Conservation (phyloP, 2,888 invertebrate species). For the Melanophora roralis region DNA sequence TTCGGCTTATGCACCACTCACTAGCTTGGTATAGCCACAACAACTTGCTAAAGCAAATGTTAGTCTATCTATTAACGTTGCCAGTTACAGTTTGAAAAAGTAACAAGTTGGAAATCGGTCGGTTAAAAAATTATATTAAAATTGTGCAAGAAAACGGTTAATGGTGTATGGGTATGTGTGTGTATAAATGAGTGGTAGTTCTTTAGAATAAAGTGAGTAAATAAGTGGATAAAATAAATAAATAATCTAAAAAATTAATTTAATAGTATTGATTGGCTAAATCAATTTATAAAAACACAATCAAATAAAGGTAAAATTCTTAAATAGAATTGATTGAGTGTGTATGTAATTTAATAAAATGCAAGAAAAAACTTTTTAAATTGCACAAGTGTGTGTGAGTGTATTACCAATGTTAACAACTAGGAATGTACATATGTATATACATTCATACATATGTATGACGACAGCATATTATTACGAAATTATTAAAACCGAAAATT, state of each 20-base stretch:
- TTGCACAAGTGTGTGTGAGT: conserved; percentile 40
- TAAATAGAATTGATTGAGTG: conserved; percentile 24
- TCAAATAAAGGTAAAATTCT: conserved; percentile 31
- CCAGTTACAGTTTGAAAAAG: conserved; percentile 37
- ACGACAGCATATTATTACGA: conserved; percentile 42
- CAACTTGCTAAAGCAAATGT: conserved; percentile 14
- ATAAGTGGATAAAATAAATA: not conserved
- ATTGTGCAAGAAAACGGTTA: conserved; percentile 3
- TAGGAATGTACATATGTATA: no score
- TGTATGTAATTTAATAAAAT: not conserved
- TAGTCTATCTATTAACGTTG: conserved; percentile 52
- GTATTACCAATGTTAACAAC: conserved; percentile 39
- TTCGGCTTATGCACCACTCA: not conserved
- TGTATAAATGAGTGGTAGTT: conserved; percentile 2
- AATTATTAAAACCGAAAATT: conserved; percentile 31
- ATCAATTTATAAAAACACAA: conserved; percentile 2
- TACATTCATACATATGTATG: no score
- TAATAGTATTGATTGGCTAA: not conserved
- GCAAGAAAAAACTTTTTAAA: not conserved
- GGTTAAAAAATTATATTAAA: conserved; percentile 13
- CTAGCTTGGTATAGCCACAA: conserved; percentile 30
- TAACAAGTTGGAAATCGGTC: conserved; percentile 30
- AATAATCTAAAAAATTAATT: conserved; percentile 4
- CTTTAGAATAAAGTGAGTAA: not conserved
- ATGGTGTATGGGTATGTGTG: not conserved